Conservation (phyloP, 1,140 invertebrate genomes). For the Cydia strobilella region DNA sequence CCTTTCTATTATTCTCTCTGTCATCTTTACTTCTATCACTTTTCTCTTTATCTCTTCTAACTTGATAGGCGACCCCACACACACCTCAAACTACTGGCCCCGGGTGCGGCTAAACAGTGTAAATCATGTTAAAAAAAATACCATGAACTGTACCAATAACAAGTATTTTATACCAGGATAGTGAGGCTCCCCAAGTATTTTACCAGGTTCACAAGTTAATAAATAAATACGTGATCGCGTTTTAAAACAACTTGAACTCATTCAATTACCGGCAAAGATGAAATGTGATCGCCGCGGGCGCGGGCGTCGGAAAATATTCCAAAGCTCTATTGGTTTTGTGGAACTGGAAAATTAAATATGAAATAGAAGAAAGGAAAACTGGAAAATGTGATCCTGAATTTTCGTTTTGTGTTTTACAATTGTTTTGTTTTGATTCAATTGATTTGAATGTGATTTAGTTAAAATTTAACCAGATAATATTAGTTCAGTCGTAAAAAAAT, state of each 20-base stretch:
- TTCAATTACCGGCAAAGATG: constrained; percentile 21
- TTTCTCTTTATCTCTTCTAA: too few species aligned
- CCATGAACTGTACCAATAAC: too few species aligned
- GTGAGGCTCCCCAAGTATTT: neutral
- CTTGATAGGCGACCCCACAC: too few species aligned
- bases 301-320: neutral
- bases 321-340: neutral
- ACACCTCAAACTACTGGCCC: too few species aligned
- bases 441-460: too few species aligned
- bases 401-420: too few species aligned
- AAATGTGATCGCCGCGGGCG: constrained; percentile 15
- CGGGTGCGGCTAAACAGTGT: too few species aligned
- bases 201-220: constrained; percentile 3
- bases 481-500: too few species aligned
- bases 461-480: too few species aligned
- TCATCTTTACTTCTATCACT: too few species aligned
- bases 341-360: neutral
- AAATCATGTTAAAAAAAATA: too few species aligned
- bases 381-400: neutral
- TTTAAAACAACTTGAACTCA: constrained; percentile 21
- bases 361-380: neutral
- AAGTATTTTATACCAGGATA: neutral
- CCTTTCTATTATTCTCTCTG: neutral
- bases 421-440: too few species aligned
- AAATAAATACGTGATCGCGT: constrained; percentile 3